Evolutionary conservation across 1,140 invertebrate species (phyloP), one percentile per base, ranked within the genome.

Genomic region (Drosophila sproati): DNA sequence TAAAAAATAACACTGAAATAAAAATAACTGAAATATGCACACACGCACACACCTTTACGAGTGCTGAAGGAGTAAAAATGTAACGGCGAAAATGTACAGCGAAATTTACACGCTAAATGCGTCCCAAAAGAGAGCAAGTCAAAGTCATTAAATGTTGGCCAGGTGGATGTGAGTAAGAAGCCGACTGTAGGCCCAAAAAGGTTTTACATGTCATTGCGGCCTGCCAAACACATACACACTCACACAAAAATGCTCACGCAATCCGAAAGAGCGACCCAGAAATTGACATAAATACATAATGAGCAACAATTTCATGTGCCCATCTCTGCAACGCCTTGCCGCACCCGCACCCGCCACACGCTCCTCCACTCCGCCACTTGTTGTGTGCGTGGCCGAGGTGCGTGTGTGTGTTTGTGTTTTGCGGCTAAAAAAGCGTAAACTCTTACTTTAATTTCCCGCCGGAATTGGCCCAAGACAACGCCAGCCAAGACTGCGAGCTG

Each of bases 271-370:
- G 68, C 54, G 78, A 78, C 75, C 77, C 79, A 81, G 86, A 90
- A 90, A 90, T 90, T 86, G 86, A 86, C 86, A 90, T 90, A 90
- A 90, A 90, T 90, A 90, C 86, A 86, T 90, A 90, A 90, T 90
- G 86, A 90, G 86, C 86, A 76, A 54, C 82, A 86, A 87, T 86
- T 86, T 87, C 82, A 74, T 69, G 56, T 73, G 56, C 73, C n/a
- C 5, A 3, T 43, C 10, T 6, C 20, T 69, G 34, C 63, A 69
- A 37, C 47, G 39, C 50, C 57, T 41, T 35, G n/a, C n/a, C 5
- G 12, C 12, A 12, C 28, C n/a, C 5, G 7, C 12, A 2, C 1
- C 29, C 7, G 1, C 6, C 7, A 2, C 31, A 1, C 3, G 12
- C 3, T 29, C 3, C 34, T 34, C 34, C 34, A 34, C 34, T 20